These are phyloP conservation scores for Drosophila buzzatii DNA, from an alignment of 2,888 invertebrate genomes.

Conservation along the genomic window DNA sequence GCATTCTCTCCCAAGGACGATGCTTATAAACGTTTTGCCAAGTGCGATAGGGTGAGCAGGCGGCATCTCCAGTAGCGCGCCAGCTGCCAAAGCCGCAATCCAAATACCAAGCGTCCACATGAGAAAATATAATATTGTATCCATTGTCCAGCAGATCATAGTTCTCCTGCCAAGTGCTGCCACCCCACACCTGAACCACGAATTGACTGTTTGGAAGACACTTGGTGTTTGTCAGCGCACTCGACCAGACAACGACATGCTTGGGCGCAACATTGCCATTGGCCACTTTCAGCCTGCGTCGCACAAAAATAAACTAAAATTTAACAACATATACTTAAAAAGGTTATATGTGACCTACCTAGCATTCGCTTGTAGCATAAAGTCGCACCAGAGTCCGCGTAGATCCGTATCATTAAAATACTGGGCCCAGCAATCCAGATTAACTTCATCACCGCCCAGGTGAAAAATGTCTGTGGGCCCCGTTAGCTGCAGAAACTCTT, in stretches of 20 bases:
- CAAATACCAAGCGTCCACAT: constrained; percentile 95
- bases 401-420: constrained; percentile 91
- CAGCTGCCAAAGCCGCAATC: constrained; percentile 95
- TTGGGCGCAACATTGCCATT: constrained; percentile 83
- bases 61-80: constrained; percentile 92
- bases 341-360: constrained; percentile 71
- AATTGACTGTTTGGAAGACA: constrained; percentile 88
- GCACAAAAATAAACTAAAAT: not conserved
- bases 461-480: constrained; percentile 93
- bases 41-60: constrained; percentile 94
- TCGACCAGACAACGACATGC: constrained; percentile 90
- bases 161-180: constrained; percentile 92
- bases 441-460: constrained; percentile 90
- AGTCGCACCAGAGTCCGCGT: constrained; percentile 92
- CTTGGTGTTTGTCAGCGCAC: constrained; percentile 90
- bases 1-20: constrained; percentile 89
- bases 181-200: constrained; percentile 93
- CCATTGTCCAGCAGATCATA: constrained; percentile 91
- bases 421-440: constrained; percentile 92
- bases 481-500: constrained; percentile 90
- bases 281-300: constrained; percentile 82
- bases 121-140: constrained; percentile 91
- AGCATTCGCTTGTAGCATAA: constrained; percentile 88
- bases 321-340: too few species aligned
- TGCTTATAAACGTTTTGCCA: constrained; percentile 96